Conservation (phyloP, 92 coral and sea anemone species). For the Galaxea fascicularis region DNA sequence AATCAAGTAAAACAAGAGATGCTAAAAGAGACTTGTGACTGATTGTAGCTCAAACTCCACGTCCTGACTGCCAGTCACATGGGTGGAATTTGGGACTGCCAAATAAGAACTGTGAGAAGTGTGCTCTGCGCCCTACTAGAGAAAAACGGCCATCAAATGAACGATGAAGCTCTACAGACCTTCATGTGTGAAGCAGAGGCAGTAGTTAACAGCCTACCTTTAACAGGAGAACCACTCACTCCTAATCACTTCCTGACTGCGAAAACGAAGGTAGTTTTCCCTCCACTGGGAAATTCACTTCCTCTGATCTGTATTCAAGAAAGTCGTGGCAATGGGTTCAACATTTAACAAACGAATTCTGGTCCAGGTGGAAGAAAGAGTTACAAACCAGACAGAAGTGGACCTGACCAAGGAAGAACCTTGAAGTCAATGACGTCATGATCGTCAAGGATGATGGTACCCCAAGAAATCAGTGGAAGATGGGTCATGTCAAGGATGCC, state of each 20-base stretch:
- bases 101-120: conserved; percentile 48
- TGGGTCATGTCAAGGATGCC: conserved; percentile 20
- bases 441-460: conserved; percentile 21
- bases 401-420: conserved; percentile 33
- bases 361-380: conserved; percentile 43
- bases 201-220: conserved; percentile 56
- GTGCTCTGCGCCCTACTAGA: conserved; percentile 35
- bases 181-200: conserved; percentile 53
- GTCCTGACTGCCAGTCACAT: conserved; percentile 58
- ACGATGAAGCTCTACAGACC: conserved; percentile 36
- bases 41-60: conserved; percentile 37
- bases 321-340: conserved; percentile 63
- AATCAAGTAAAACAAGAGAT: conserved; percentile 37
- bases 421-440: conserved; percentile 31
- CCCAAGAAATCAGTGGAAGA: conserved; percentile 35
- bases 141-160: conserved; percentile 21
- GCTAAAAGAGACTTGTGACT: conserved; percentile 43
- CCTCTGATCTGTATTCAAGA: conserved; percentile 35
- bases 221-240: conserved; percentile 35
- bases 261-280: conserved; percentile 41
- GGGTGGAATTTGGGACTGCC: conserved; percentile 61
- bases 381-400: conserved; percentile 47
- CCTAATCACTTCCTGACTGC: conserved; percentile 45
- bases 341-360: conserved; percentile 42
- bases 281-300: conserved; percentile 49